A percentile compares a stretch with the other conserved stretches of the same genome.
phyloP scores from a whole-genome alignment of 2,113 vertebrate genomes.

The Siphamia tubifer region DNA sequence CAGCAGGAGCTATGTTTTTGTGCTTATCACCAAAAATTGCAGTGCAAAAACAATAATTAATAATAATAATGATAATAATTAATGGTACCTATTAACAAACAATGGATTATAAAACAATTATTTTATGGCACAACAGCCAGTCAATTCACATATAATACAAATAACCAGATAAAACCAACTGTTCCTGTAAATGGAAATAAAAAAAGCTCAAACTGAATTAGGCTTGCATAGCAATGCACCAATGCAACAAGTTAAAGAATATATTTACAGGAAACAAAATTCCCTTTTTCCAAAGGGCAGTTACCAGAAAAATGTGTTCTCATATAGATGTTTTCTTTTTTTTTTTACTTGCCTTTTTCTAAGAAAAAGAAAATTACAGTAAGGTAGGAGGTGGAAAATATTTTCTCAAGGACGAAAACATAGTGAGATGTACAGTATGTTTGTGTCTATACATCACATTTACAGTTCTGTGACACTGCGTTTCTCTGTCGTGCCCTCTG shows the following conservation, averaged over 20 bases:
- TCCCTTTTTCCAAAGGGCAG: slow-evolving; percentile 78
- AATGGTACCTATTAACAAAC: slow-evolving; percentile 83
- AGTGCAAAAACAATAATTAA: slow-evolving; percentile 98
- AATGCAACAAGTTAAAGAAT: slow-evolving; percentile 83
- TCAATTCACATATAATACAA: slow-evolving; percentile 99
- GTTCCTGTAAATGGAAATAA: slow-evolving; percentile 81
- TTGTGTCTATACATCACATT: slow-evolving; percentile 99
- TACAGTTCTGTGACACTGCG: slow-evolving; percentile 85
- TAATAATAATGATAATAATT: slow-evolving; percentile 74
- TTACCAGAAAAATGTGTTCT: slow-evolving; percentile 64
- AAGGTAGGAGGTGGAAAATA: slow-evolving; percentile 92
- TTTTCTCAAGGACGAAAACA: slow-evolving; percentile 87
- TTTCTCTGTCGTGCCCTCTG: slow-evolving; percentile 18
- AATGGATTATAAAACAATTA: slow-evolving; percentile 93
- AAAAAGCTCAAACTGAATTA: slow-evolving; percentile 89
- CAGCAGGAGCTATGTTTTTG: slow-evolving; percentile 98
- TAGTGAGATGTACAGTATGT: slow-evolving; percentile 92
- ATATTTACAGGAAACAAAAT: slow-evolving; percentile 95
- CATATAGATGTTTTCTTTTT: slow-evolving; percentile 62
- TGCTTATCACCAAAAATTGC: slow-evolving; percentile 99
- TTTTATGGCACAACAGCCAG: slow-evolving; percentile 98
- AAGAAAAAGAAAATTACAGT: slow-evolving; percentile 74
- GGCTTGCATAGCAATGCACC: slow-evolving; percentile 99
- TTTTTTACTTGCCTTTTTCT: slow-evolving; percentile 73
- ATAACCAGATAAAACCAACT: slow-evolving; percentile 91